A percentile compares a stretch with the other conserved stretches of the same genome.
Evolutionary conservation across 2,888 invertebrate genomes (phyloP).

Genomic region (Troglohyphantes excavatus): DNA sequence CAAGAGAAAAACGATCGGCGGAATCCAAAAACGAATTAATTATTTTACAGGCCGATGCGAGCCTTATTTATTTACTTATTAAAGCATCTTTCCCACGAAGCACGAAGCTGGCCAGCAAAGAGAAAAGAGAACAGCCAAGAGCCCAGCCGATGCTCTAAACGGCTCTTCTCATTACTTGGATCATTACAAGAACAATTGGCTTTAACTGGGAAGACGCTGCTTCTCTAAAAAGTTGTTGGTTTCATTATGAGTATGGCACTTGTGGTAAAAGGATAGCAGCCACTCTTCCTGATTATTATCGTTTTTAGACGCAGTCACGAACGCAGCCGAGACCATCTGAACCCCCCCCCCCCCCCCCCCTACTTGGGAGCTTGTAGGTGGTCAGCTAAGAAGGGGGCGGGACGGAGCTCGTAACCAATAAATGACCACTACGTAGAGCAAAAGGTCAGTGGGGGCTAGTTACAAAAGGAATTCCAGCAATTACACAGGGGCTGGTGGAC

Average conservation of each 20-base stretch:
- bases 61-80: conserved; percentile 69
- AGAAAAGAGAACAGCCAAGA: conserved; percentile 30
- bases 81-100: conserved; percentile 49
- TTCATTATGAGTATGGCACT: conserved; percentile 77
- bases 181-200: conserved; percentile 75
- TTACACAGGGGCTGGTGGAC: conserved; percentile 12
- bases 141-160: conserved; percentile 60
- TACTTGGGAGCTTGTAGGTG: conserved; percentile 49
- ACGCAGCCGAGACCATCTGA: conserved; percentile 50
- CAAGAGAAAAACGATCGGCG: conserved; percentile 33
- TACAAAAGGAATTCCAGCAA: conserved; percentile 67
- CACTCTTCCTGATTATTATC: conserved; percentile 75
- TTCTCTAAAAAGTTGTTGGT: conserved; percentile 77
- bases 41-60: conserved; percentile 52
- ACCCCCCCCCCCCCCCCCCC: conserved; percentile 40
- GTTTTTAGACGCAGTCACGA: conserved; percentile 65
- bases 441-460: conserved; percentile 75
- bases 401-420: conserved; percentile 74
- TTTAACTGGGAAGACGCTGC: conserved; percentile 70
- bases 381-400: conserved; percentile 63
- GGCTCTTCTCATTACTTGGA: conserved; percentile 77
- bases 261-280: conserved; percentile 71
- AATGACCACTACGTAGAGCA: conserved; percentile 67
- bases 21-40: conserved; percentile 68
- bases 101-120: conserved; percentile 18